Percentiles rank a stretch among this genome's conserved stretches.
These are phyloP conservation scores for Caenorhabditis virilis DNA, from an alignment of 2,888 invertebrate genomes.

Conservation along the genomic window DNA sequence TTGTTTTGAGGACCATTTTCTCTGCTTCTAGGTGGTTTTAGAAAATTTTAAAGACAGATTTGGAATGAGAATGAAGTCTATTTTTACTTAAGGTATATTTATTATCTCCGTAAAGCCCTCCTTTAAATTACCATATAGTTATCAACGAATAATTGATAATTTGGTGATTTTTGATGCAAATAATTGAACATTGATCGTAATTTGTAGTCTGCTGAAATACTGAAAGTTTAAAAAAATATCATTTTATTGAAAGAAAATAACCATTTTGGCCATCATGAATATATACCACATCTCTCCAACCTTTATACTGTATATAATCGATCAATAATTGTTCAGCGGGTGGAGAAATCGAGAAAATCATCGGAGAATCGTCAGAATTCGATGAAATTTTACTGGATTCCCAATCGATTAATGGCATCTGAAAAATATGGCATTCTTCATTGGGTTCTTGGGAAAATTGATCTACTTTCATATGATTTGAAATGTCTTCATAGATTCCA, in stretches of 20 bases:
- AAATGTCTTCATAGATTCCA: slow-evolving; percentile 47
- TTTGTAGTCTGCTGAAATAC: slow-evolving; percentile 47
- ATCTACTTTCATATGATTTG: slow-evolving; percentile 49
- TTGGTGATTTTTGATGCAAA: slow-evolving; percentile 37
- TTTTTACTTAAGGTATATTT: too few species aligned
- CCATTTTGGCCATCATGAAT: slow-evolving; percentile 58
- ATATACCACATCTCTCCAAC: slow-evolving; percentile 51
- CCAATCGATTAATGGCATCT: slow-evolving; percentile 57
- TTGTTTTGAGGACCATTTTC: too few species aligned
- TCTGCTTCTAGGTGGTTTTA: too few species aligned
- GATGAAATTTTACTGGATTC: slow-evolving; percentile 35
- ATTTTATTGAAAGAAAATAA: slow-evolving; percentile 6
- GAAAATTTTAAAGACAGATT: too few species aligned
- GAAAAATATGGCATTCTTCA: slow-evolving; percentile 3
- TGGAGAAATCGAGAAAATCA: slow-evolving; percentile 51
- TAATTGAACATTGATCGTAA: slow-evolving; percentile 48
- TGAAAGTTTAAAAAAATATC: too few species aligned
- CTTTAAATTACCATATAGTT: slow-evolving; percentile 36
- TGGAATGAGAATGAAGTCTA: too few species aligned
- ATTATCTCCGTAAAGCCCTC: background rate
- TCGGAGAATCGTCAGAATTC: slow-evolving; percentile 16
- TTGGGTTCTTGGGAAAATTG: background rate
- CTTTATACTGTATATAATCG: slow-evolving; percentile 54
- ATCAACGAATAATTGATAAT: slow-evolving; percentile 47
- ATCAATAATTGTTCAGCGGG: slow-evolving; percentile 45